Conservation (phyloP, 30 jellyfish, hydroid and myxozoan genomes). For the Aurelia sp. region DNA sequence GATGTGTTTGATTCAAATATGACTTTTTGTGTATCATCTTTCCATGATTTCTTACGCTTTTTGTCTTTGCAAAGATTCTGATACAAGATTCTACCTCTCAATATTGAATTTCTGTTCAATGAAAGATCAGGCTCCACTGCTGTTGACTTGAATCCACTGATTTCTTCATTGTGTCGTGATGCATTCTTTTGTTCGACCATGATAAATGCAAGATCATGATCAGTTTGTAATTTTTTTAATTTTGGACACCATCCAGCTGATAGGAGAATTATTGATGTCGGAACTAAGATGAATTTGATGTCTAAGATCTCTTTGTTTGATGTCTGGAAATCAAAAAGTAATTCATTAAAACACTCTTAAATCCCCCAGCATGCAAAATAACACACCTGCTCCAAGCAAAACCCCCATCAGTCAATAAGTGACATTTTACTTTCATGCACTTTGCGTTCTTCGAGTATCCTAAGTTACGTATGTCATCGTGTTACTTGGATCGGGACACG, state of each 20-base stretch:
- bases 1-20: constrained; percentile 84
- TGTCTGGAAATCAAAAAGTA: constrained; percentile 22
- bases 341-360: background rate
- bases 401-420: no score
- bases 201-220: constrained; percentile 74
- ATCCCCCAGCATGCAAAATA: no score
- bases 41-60: constrained; percentile 34
- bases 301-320: constrained; percentile 44
- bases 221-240: constrained; percentile 79
- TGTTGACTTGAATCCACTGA: background rate
- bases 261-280: constrained; percentile 55
- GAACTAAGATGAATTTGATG: constrained; percentile 60
- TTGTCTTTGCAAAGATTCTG: constrained; percentile 16
- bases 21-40: constrained; percentile 82
- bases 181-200: constrained; percentile 22
- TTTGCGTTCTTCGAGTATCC: no score
- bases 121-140: background rate
- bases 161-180: constrained; percentile 19
- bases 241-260: constrained; percentile 95
- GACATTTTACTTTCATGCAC: no score
- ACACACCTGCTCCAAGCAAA: no score
- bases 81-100: background rate
- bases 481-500: no score
- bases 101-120: constrained; percentile 4
- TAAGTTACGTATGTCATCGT: no score